Evolutionary conservation across 2,797 vertebrate genomes (phyloP).

Genomic region (Danio tinwini): DNA sequence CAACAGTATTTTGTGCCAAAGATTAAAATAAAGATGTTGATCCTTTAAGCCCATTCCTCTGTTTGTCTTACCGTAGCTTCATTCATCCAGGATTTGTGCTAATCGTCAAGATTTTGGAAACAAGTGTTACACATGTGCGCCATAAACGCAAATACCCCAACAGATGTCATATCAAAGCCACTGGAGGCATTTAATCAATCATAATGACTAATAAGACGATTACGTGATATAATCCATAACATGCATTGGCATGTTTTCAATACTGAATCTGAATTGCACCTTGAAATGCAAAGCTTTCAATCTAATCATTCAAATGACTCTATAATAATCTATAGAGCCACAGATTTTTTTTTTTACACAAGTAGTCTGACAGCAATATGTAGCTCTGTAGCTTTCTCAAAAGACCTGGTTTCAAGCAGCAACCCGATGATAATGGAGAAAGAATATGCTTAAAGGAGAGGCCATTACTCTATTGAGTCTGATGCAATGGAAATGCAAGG

Average conservation of each 20-base stretch:
- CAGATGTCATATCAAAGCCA: slow-evolving; percentile 31
- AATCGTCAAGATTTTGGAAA: neutral
- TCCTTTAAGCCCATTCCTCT: neutral
- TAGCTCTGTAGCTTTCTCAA: neutral
- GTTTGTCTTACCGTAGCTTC: neutral
- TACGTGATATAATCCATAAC: slow-evolving; percentile 29
- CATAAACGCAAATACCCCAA: neutral
- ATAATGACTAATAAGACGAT: slow-evolving; percentile 39
- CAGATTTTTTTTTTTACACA: neutral
- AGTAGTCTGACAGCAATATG: neutral
- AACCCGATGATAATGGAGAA: neutral
- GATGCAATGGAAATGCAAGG: slow-evolving; percentile 22
- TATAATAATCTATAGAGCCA: neutral
- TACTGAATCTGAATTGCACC: neutral
- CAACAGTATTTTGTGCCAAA: neutral
- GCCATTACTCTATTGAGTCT: neutral
- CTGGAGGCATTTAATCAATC: slow-evolving; percentile 43
- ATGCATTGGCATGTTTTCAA: slow-evolving; percentile 45
- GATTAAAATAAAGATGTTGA: neutral
- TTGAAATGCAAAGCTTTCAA: neutral
- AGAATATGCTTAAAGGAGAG: neutral
- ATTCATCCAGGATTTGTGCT: neutral
- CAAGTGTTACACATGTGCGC: neutral
- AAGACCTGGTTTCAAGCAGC: neutral
- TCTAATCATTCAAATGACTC: slow-evolving; percentile 1